Conservation (phyloP, 2,888 invertebrate genomes). For the Eulithis prunata region DNA sequence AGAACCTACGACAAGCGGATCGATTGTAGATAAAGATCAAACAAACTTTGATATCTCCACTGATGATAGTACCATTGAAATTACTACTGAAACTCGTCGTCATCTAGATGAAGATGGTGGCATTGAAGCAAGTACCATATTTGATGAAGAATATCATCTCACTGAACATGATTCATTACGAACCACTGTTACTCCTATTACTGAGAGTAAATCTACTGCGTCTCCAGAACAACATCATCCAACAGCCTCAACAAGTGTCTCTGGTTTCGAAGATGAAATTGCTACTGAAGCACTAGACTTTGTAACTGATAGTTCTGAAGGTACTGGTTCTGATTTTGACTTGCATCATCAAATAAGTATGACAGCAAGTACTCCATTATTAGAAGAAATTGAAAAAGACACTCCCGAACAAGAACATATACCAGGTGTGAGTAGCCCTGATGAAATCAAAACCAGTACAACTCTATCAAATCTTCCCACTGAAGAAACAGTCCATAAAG, state of each 20-base stretch:
- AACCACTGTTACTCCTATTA: conserved; percentile 21
- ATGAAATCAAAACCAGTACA: conserved; percentile 21
- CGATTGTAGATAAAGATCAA: conserved; percentile 22
- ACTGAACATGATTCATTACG: conserved; percentile 16
- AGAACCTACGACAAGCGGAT: conserved; percentile 18
- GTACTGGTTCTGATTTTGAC: conserved; percentile 20
- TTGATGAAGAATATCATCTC: conserved; percentile 12
- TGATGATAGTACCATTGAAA: conserved; percentile 11
- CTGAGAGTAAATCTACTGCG: conserved; percentile 30
- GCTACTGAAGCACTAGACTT: conserved; percentile 34
- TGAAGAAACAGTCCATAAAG: conserved; percentile 13
- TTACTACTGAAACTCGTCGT: conserved; percentile 22
- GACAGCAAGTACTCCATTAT: conserved; percentile 41
- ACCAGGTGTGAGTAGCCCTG: conserved; percentile 22
- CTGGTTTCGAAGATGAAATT: conserved; percentile 38
- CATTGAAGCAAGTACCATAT: conserved; percentile 25
- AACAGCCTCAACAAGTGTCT: conserved; percentile 28
- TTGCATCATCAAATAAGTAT: conserved; percentile 28
- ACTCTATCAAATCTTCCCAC: conserved; percentile 19
- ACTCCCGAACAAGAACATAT: conserved; percentile 31
- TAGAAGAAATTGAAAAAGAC: conserved; percentile 47
- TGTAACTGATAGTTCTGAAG: conserved; percentile 25
- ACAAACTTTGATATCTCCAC: conserved; percentile 13
- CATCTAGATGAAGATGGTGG: conserved; percentile 28
- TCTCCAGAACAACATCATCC: conserved; percentile 24